A percentile compares a stretch with the other conserved stretches of the same genome.
These are phyloP conservation scores for Phaedon cochleariae DNA, from an alignment of 2,888 invertebrate genomes.

Conservation along the genomic window DNA sequence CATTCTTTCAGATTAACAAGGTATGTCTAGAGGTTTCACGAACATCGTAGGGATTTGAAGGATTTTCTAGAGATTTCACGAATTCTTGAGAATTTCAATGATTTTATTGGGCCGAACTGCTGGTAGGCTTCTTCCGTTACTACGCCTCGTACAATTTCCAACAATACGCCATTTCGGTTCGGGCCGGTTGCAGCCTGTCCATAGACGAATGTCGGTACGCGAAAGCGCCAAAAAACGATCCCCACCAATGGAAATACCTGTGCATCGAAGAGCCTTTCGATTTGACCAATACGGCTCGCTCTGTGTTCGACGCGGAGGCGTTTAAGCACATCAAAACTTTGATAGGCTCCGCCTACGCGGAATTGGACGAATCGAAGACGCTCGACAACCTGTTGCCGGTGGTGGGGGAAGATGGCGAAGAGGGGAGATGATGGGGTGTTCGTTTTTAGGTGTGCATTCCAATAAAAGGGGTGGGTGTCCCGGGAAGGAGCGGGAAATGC, in stretches of 20 bases:
- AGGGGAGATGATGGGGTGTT: neutral
- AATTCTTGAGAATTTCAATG: too few relatives aligned
- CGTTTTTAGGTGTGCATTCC: neutral
- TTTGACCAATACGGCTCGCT: constrained; percentile 92
- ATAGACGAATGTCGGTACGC: constrained; percentile 76
- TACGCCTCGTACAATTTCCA: constrained; percentile 84
- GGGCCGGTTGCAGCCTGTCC: constrained; percentile 78
- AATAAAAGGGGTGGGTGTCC: too few relatives aligned
- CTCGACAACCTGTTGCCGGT: constrained; percentile 57
- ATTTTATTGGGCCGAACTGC: too few relatives aligned
- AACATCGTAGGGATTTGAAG: too few relatives aligned
- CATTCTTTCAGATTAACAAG: too few relatives aligned
- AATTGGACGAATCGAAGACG: constrained; percentile 61
- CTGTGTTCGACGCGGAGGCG: constrained; percentile 86
- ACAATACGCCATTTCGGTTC: constrained; percentile 84
- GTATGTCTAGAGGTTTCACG: too few relatives aligned
- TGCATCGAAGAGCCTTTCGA: constrained; percentile 99
- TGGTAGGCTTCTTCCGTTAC: constrained; percentile 86
- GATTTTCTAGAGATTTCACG: too few relatives aligned
- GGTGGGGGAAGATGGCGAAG: constrained; percentile 27
- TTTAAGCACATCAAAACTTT: constrained; percentile 77
- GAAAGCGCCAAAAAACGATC: constrained; percentile 78
- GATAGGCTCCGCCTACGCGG: constrained; percentile 66
- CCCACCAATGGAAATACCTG: constrained; percentile 90
- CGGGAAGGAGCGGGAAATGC: too few relatives aligned